Evolutionary conservation across 1,140 invertebrate species (phyloP), one percentile per base, ranked within the genome.

Genomic region (Sitophilus oryzae): DNA sequence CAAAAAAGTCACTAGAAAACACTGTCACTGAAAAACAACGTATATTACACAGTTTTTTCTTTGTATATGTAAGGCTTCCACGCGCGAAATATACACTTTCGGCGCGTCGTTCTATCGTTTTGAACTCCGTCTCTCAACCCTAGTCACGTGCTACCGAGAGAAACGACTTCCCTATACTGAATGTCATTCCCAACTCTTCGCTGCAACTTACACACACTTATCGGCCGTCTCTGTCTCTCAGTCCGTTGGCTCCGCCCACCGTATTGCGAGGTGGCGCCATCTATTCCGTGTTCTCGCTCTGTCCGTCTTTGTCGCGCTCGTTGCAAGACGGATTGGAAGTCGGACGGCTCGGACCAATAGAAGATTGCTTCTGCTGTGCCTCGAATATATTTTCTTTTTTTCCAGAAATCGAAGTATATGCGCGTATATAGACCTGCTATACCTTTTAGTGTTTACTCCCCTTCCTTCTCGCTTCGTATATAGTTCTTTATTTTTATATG

Each of bases 111-210:
- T n/a, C n/a, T n/a, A 6, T 30, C 25, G 25, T 30, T 11, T 5
- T 6, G 11, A 30, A 30, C 25, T 30, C 25, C 25, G n/a, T n/a
- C 25, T 30, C 40, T 18, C 48, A 14, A n/a, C 36, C 18, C n/a
- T n/a, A n/a, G 22, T 49, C 66, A 67, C 67, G 69, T 71, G 66
- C 59, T 64, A 25, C 59, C 66, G 56, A 60, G 58, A 66, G 64
- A 68, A 66, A 62, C 54, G 59, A 58, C 58, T 64, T 61, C 70
- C 70, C 70, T 66, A 69, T 63, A 71, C 70, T 71, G 70, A 70
- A 53, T 52, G 56, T 52, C 56, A 58, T 46, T 38, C 22, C 19
- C 15, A 52, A 51, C 55, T 51, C 48, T 48, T 45, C 55, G 16
- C 43, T 57, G 55, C 55, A 57, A 51, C 55, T 57, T 51, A n/a